Conservation (phyloP, 2,888 invertebrate genomes). For the Alcis repandata region DNA sequence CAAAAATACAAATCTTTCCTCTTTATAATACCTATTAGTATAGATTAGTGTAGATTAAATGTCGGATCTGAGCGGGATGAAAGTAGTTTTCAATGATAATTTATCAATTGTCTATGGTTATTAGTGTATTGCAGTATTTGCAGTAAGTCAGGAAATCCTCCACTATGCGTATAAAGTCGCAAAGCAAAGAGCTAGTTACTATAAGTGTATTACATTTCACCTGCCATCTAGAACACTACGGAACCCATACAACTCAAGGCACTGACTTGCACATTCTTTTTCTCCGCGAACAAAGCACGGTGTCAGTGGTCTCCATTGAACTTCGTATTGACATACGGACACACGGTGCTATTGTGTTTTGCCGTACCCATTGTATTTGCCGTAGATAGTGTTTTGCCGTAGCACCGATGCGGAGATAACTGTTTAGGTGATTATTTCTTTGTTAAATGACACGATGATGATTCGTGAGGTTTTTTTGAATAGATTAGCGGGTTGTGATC, state of each 20-base stretch:
- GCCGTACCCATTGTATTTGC: constrained; percentile 9
- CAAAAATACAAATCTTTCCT: too few species aligned
- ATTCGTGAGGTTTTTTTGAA: background rate
- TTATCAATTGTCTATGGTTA: too few species aligned
- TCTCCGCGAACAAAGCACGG: background rate
- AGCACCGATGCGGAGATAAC: constrained; percentile 10
- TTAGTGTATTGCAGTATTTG: too few species aligned
- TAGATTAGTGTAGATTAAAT: too few species aligned
- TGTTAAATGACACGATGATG: constrained; percentile 12
- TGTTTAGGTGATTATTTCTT: constrained; percentile 18
- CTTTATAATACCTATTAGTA: too few species aligned
- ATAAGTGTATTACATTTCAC: background rate
- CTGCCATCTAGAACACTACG: background rate
- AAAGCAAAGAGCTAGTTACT: too few species aligned
- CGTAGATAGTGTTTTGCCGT: background rate
- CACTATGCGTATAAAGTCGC: too few species aligned
- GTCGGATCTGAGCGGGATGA: too few species aligned
- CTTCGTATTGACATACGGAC: constrained; percentile 3
- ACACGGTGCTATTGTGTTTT: constrained; percentile 12
- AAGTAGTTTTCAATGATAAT: too few species aligned
- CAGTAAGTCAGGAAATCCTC: too few species aligned
- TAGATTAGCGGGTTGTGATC: constrained; percentile 1
- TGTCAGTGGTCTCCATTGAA: constrained; percentile 22
- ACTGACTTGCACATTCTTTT: constrained; percentile 14
- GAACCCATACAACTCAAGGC: constrained; percentile 3